Evolutionary conservation across 2,888 invertebrate species (phyloP), one percentile per base, ranked within the genome.

Genomic region (Metellina segmentata): DNA sequence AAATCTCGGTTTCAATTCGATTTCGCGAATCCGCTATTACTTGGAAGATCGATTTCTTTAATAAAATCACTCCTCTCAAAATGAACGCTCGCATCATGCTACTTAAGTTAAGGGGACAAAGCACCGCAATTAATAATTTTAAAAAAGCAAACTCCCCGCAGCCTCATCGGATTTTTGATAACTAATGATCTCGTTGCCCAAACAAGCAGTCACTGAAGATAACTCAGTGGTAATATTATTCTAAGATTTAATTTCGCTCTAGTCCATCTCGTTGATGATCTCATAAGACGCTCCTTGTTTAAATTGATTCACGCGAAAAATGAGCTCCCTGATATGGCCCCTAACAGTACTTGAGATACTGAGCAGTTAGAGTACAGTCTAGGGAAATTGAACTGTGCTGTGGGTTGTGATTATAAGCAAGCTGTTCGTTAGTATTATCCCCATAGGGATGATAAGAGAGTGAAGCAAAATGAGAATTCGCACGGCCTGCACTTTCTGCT

Each of bases 221-320:
- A 75, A 51, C 53, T 72, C 49, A 48, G 81, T 34, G 88, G 72
- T 48, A 53, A 81, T 74, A 82, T 69, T 82, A 89, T 19, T 61
- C 48, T 82, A 70, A 75, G 74, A 82, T 89, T 82, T 82, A 77
- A 82, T 89, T 89, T 82, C 79, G 70, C 70, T 71, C 81, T 75
- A 75, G 70, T 89, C 75, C 75, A 70, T 8, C 75, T 61, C 34
- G 9, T 69, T 69, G 34, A 53, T 52, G 71, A 61, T 48, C 53
- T 53, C 53, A 86, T 81, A 34, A 75, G 69, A 20, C 7, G 53
- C 49, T 71, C 53, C 7, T 61, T 53, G 53, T 20, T 52, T 48
- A 53, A 70, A 77, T 82, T 82, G 77, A 77, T 89, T 89, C 70
- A 49, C 20, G 16, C 75, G 75, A 82, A 89, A 89, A 77, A 77